Evolutionary conservation across 2,797 vertebrate genomes (phyloP).

Genomic region (Lagodon rhomboides): DNA sequence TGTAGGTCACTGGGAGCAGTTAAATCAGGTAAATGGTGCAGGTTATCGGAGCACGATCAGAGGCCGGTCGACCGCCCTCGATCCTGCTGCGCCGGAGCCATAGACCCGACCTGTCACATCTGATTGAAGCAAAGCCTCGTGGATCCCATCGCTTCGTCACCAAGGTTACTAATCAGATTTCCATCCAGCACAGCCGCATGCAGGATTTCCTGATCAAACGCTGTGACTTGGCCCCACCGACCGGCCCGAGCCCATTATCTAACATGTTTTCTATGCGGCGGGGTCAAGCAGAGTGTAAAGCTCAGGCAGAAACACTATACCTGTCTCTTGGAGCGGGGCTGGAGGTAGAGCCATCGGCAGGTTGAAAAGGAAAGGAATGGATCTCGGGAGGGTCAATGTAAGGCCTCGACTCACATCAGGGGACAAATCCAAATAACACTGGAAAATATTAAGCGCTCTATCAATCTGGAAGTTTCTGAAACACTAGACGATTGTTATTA

Average conservation of each 20-base stretch:
- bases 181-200: constrained; percentile 90
- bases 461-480: constrained; percentile 37
- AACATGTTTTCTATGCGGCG: constrained; percentile 93
- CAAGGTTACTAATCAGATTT: constrained; percentile 97
- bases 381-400: constrained; percentile 73
- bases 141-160: constrained; percentile 92
- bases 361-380: constrained; percentile 69
- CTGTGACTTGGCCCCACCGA: constrained; percentile 87
- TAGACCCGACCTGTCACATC: constrained; percentile 89
- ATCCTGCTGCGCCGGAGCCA: constrained; percentile 80
- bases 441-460: constrained; percentile 52
- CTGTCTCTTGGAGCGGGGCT: constrained; percentile 76
- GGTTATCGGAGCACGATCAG: constrained; percentile 73
- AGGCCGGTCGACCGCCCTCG: constrained; percentile 23
- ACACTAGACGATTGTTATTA: constrained; percentile 41
- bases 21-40: constrained; percentile 68
- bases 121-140: constrained; percentile 87
- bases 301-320: constrained; percentile 94
- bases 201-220: constrained; percentile 96
- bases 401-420: constrained; percentile 63
- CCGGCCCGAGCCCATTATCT: constrained; percentile 89
- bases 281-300: constrained; percentile 95
- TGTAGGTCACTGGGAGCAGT: constrained; percentile 35
- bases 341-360: constrained; percentile 71
- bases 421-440: constrained; percentile 64